Conservation (phyloP, 1,140 invertebrate species). For the Harpegnathos saltator region DNA sequence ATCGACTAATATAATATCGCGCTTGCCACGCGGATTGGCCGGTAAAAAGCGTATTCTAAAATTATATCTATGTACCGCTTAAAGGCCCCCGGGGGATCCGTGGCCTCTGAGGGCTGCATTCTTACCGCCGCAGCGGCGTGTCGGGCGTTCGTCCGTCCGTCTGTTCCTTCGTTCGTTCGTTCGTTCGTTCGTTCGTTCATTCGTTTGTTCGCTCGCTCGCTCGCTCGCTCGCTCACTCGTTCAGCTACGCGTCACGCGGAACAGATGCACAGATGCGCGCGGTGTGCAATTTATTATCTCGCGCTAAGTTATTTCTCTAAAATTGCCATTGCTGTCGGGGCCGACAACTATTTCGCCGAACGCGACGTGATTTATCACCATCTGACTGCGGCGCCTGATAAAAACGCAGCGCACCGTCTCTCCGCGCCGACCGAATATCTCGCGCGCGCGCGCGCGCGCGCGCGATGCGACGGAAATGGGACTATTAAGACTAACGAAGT, state of each 20-base stretch:
- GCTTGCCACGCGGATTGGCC: background rate
- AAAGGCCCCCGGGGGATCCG: constrained; percentile 30
- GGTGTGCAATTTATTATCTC: constrained; percentile 58
- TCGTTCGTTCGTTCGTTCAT: no score
- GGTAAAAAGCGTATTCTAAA: constrained; percentile 8
- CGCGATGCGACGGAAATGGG: background rate
- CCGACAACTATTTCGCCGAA: constrained; percentile 59
- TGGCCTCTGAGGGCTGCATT: constrained; percentile 45
- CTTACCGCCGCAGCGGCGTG: constrained; percentile 14
- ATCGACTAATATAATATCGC: background rate
- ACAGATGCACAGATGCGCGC: constrained; percentile 56
- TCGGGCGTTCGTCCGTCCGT: constrained; percentile 12
- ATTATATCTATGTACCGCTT: constrained; percentile 21
- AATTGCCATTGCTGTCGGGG: constrained; percentile 57
- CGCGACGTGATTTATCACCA: constrained; percentile 46
- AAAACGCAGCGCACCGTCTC: constrained; percentile 17
- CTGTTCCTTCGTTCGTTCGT: no score
- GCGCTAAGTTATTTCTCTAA: constrained; percentile 60
- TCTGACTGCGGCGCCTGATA: constrained; percentile 30
- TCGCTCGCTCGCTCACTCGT: no score
- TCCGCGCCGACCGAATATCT: constrained; percentile 2
- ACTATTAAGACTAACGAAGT: constrained; percentile 11
- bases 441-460: background rate
- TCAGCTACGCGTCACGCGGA: constrained; percentile 53
- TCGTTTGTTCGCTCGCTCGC: no score